These are phyloP conservation scores for Ligdia adustata DNA, from an alignment of 2,888 invertebrate species.

Conservation along the genomic window DNA sequence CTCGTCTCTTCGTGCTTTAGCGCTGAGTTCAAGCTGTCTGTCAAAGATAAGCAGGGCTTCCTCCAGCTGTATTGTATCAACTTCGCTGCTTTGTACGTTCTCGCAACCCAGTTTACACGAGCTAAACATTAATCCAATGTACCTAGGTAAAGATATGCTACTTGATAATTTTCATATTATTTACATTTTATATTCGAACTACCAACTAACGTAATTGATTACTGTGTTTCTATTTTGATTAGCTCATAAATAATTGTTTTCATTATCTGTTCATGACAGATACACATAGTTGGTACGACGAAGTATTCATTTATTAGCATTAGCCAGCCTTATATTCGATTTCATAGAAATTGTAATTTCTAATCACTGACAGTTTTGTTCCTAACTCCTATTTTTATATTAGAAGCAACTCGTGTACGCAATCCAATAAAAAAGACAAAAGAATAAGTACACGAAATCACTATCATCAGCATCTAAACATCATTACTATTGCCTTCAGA, in stretches of 20 bases:
- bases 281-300: no score
- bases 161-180: background rate
- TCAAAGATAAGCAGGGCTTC: constrained; percentile 61
- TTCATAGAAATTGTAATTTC: no score
- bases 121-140: background rate
- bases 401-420: background rate
- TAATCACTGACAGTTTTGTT: no score
- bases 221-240: no score
- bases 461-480: background rate
- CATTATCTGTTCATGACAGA: no score
- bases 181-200: no score
- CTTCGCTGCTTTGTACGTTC: constrained; percentile 53
- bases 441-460: background rate
- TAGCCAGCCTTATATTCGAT: no score
- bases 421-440: background rate
- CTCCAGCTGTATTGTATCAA: constrained; percentile 56
- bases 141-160: background rate
- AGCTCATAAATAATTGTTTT: no score
- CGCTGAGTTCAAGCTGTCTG: constrained; percentile 48
- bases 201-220: no score
- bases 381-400: no score
- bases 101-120: constrained; percentile 41
- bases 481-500: background rate
- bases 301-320: no score
- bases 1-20: constrained; percentile 25